Evolutionary conservation across 2,113 vertebrate genomes (phyloP).

Genomic region (Etheostoma cragini): DNA sequence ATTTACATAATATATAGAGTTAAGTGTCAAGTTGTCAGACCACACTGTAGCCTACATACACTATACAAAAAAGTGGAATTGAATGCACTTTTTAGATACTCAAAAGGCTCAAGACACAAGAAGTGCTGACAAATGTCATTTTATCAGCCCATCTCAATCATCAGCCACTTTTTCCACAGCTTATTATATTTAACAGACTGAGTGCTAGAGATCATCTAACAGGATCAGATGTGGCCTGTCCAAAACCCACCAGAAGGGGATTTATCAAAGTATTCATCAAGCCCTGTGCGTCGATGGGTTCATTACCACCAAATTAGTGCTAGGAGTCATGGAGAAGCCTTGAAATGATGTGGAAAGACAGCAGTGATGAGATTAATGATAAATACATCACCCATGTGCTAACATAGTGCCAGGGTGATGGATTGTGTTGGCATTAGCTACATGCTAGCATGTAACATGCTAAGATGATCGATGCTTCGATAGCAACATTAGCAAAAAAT

Average conservation of each 20-base stretch:
- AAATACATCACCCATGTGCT: conserved; percentile 67
- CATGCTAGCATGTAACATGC: conserved; percentile 59
- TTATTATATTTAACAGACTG: conserved; percentile 66
- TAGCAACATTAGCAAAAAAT: conserved; percentile 8
- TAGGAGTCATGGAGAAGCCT: conserved; percentile 69
- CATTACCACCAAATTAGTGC: conserved; percentile 81
- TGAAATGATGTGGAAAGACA: conserved; percentile 81
- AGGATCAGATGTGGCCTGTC: conserved; percentile 74
- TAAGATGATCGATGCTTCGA: conserved; percentile 65
- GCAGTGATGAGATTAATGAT: conserved; percentile 78
- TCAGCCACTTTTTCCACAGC: conserved; percentile 26
- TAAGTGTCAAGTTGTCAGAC: too few species aligned
- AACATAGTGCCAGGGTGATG: conserved; percentile 38
- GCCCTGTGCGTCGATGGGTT: conserved; percentile 72
- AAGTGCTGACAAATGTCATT: background rate
- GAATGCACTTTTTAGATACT: background rate
- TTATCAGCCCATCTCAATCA: conserved; percentile 5
- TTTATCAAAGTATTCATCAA: conserved; percentile 80
- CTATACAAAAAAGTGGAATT: background rate
- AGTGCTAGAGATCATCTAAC: conserved; percentile 69
- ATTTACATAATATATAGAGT: too few species aligned
- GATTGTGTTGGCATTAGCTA: conserved; percentile 43
- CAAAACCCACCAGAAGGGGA: conserved; percentile 67
- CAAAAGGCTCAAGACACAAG: background rate
- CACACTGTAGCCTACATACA: too few species aligned